These are phyloP conservation scores for Psylliodes chrysocephalus DNA, from an alignment of 2,888 invertebrate genomes.

Conservation along the genomic window DNA sequence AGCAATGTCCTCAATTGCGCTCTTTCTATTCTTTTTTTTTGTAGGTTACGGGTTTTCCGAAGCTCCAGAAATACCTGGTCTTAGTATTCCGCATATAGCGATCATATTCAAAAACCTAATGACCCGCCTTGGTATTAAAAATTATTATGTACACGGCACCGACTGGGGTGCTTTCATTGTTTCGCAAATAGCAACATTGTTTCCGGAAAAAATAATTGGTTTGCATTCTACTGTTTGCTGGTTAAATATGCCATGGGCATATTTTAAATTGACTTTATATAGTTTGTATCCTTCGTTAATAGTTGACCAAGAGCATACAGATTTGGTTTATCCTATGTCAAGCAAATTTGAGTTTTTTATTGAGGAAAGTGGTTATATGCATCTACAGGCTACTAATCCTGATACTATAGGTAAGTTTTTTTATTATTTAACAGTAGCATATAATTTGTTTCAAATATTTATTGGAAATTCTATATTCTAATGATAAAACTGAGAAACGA, in stretches of 20 bases:
- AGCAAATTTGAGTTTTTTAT: conserved; percentile 62
- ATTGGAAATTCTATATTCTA: too few species aligned
- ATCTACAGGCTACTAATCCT: conserved; percentile 88
- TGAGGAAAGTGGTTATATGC: conserved; percentile 73
- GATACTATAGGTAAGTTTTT: conserved; percentile 78
- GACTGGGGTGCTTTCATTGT: conserved; percentile 83
- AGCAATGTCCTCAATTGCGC: too few species aligned
- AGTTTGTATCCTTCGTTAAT: conserved; percentile 55
- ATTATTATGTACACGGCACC: conserved; percentile 80
- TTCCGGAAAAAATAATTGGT: conserved; percentile 70
- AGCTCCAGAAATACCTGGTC: conserved; percentile 71
- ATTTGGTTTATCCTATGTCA: conserved; percentile 67
- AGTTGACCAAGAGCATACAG: conserved; percentile 65
- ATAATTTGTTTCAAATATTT: too few species aligned
- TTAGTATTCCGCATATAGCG: conserved; percentile 69
- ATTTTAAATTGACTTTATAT: conserved; percentile 41
- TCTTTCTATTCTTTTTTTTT: too few species aligned
- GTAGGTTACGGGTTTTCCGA: conserved; percentile 58
- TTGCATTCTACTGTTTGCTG: conserved; percentile 69
- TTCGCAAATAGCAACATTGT: conserved; percentile 71
- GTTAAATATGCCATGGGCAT: conserved; percentile 25
- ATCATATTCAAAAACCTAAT: conserved; percentile 76
- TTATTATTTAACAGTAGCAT: too few species aligned
- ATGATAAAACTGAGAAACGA: too few species aligned
- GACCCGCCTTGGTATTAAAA: conserved; percentile 73